Percentiles rank a stretch among this genome's conserved stretches.
phyloP scores from a whole-genome alignment of 2,797 vertebrate species.

The Hydrocynus forskahlii region DNA sequence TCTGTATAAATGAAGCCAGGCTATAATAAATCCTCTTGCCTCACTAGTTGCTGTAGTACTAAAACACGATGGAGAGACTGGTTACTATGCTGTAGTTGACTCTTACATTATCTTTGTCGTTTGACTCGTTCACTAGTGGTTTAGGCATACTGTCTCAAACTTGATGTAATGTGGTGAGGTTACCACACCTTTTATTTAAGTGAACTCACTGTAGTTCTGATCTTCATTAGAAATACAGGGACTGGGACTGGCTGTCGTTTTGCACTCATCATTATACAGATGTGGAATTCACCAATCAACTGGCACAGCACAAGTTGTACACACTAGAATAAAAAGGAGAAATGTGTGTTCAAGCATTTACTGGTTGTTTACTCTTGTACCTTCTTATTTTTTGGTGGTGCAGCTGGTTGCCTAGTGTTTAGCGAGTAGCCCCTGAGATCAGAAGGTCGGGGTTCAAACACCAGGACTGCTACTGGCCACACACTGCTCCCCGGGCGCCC shows the following conservation, averaged over 20 bases:
- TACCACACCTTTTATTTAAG: background rate
- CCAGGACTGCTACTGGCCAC: too few relatives aligned
- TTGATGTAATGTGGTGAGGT: background rate
- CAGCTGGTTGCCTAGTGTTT: too few relatives aligned
- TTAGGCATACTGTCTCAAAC: too few relatives aligned
- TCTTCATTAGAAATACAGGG: background rate
- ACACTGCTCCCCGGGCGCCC: too few relatives aligned
- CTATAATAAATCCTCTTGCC: background rate
- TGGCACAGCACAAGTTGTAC: background rate
- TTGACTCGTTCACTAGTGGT: too few relatives aligned
- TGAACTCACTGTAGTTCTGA: too few relatives aligned
- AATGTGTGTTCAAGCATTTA: background rate
- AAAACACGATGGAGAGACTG: background rate
- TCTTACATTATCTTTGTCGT: too few relatives aligned
- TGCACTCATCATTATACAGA: slow-evolving; percentile 19
- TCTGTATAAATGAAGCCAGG: background rate
- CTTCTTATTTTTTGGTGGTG: background rate
- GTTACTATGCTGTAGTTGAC: too few relatives aligned
- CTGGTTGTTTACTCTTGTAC: background rate
- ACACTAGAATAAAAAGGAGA: background rate
- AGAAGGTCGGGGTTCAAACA: too few relatives aligned
- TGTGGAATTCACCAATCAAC: slow-evolving; percentile 23
- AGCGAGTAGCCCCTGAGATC: too few relatives aligned
- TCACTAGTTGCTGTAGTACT: too few relatives aligned
- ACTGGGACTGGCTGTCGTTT: background rate